Evolutionary conservation across 2,888 invertebrate species (phyloP), one percentile per base, ranked within the genome.

Genomic region (Coleophora deauratella): DNA sequence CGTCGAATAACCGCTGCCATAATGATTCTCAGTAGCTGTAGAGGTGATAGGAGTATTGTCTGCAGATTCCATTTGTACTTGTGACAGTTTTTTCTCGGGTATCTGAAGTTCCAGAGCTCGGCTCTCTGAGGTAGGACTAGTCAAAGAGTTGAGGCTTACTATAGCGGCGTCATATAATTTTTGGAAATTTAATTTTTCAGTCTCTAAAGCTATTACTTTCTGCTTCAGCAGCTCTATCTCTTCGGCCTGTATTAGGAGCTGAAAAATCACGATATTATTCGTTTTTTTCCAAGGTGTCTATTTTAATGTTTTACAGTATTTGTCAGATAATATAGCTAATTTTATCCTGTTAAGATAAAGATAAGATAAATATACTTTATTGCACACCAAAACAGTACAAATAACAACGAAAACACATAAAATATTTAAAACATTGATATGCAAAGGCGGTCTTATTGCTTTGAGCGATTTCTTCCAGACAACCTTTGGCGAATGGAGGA

Each of bases 141-240:
- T 81, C 1, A 86, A 57, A 1, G 85, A 78, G 46, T 86, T 86
- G 2, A 86, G 57, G 43, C 82, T 86, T 6, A 86, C 79, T 43
- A 86, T 74, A 2, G 86, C 86, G 33, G 85, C 84, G 45, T 86
- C 81, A 54, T 88, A 82, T 11, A 86, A 57, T 54, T 82, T 86
- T 65, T 88, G 87, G 47, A 89, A 82, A 54, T 89, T 87, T 10
- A 81, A 55, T 54, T 89, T 89, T 52, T 89, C 89, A 35, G 86
- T 86, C 54, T 90, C 88, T 41, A 90, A 64, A 3, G 74, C 73
- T 43, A 72, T 72, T 37, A 87, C 66, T 62, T 88, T 87, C 51
- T 87, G 85, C 66, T 88, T 88, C 12, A 90, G 65, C 31, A 81
- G 66, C 50, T 87, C 85, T 52, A 89, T 84, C 57, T 90, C 88